Evolutionary conservation across 2,797 vertebrate genomes (phyloP).

Genomic region (Enteromius treurensis): DNA sequence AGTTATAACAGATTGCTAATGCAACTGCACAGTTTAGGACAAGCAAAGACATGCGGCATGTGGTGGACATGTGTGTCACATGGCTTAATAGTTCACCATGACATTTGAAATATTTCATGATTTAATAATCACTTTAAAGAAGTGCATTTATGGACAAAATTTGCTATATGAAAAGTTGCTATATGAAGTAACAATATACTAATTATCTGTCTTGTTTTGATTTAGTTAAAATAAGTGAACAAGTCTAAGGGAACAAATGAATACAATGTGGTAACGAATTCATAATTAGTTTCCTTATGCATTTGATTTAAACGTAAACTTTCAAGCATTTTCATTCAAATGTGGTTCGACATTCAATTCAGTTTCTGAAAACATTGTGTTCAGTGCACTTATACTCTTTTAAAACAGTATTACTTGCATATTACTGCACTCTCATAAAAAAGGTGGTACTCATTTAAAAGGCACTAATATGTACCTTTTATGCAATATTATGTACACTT

Average conservation of each 20-base stretch:
- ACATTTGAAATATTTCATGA: background rate
- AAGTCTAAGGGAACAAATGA: background rate
- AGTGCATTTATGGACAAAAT: background rate
- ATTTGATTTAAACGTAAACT: background rate
- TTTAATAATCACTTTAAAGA: background rate
- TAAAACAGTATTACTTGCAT: background rate
- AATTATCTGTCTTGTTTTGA: background rate
- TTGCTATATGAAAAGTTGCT: background rate
- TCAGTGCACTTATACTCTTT: background rate
- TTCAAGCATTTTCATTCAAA: background rate
- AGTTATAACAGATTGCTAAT: background rate
- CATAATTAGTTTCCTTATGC: background rate
- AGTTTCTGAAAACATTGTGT: background rate
- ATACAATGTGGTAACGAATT: background rate
- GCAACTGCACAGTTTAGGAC: conserved; percentile 47
- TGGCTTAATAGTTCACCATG: background rate
- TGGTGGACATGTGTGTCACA: background rate
- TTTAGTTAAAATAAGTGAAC: background rate
- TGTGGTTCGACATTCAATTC: background rate
- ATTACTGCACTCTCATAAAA: background rate
- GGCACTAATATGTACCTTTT: background rate
- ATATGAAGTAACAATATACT: background rate
- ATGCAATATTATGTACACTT: background rate
- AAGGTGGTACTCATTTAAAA: background rate
- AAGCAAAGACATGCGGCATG: background rate